Percentiles rank a stretch among this genome's conserved stretches.
phyloP scores from a whole-genome alignment of 2,113 vertebrate genomes.

The Xerus inauris region DNA sequence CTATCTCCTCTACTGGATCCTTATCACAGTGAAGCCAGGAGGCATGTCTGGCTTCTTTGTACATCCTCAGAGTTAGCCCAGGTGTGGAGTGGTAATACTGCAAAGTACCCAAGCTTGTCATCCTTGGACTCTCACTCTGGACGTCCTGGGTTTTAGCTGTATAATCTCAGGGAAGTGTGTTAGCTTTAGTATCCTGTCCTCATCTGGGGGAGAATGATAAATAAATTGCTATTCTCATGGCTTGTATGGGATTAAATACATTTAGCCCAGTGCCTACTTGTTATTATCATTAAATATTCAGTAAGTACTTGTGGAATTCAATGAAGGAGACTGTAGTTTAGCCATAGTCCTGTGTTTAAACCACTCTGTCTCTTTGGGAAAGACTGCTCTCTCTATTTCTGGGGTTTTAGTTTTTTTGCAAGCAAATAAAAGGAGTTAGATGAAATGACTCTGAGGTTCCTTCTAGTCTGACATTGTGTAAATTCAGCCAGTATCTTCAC shows the following conservation, averaged over 20 bases:
- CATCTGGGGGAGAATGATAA: conserved; percentile 1
- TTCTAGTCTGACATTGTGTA: background rate
- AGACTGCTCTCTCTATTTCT: background rate
- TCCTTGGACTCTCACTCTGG: background rate
- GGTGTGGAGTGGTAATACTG: background rate
- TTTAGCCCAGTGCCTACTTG: background rate
- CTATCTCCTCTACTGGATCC: background rate
- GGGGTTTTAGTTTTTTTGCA: background rate
- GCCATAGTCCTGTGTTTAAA: background rate
- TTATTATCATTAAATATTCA: background rate
- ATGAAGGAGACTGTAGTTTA: background rate
- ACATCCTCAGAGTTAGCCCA: background rate
- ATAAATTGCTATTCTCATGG: background rate
- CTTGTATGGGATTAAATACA: background rate
- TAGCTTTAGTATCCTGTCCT: background rate
- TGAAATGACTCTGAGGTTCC: background rate
- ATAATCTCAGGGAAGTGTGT: background rate
- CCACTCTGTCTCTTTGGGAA: background rate
- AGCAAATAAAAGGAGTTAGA: background rate
- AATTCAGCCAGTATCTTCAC: background rate
- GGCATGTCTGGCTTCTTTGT: background rate
- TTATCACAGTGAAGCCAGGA: background rate
- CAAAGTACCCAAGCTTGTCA: background rate
- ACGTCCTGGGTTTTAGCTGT: background rate
- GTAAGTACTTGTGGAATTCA: conserved; percentile 8